Evolutionary conservation across 37 sponge, comb jelly and placozoan species (phyloP), one percentile per base, ranked within the genome.

Genomic region (Cladorhizidae sp.): DNA sequence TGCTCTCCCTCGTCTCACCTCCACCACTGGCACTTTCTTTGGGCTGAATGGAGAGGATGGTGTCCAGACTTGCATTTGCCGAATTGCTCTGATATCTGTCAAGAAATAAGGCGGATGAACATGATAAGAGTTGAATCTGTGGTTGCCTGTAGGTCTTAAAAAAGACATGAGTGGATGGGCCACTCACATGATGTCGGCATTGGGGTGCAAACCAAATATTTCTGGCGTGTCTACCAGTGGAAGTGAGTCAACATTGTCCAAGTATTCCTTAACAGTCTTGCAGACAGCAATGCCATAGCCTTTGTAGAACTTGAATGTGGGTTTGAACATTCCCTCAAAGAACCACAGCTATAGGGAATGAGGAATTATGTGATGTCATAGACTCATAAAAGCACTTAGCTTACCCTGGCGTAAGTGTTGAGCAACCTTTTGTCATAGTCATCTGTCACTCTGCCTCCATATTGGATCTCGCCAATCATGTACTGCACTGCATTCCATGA

Each of bases 121-220:
- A 20, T 20, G 17, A 20, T 20, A 54, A 54, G 17, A 54, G 12
- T 54, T 20, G 12, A 20, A 17, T 20, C 17, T 17, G 12, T 17
- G 17, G 17, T 54, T 54, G 55, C 55, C 17, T 20, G 55, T 54
- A 54, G 17, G 17, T 20, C 17, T 12, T 54, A 20, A 54, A 54
- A 12, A 54, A 54, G 17, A 50, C n/a, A n/a, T n/a, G n/a, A n/a
- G n/a, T n/a, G n/a, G n/a, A n/a, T n/a, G 26, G 36, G 20, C n/a
- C 29, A 55, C 93, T 77, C 38, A 94, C 91, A 95, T 96, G 67
- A 98, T 98, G 75, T 98, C 99, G 38, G 99, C 99, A 85, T 98
- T 98, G 57, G 95, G 95, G 80, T 98, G 99, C 38, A 98, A 88
- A 39, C 99, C 99, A 68, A 98, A 98, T 61, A 94, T 94, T 69